Evolutionary conservation across 2,113 vertebrate genomes (phyloP).

Genomic region (Cygnus atratus): DNA sequence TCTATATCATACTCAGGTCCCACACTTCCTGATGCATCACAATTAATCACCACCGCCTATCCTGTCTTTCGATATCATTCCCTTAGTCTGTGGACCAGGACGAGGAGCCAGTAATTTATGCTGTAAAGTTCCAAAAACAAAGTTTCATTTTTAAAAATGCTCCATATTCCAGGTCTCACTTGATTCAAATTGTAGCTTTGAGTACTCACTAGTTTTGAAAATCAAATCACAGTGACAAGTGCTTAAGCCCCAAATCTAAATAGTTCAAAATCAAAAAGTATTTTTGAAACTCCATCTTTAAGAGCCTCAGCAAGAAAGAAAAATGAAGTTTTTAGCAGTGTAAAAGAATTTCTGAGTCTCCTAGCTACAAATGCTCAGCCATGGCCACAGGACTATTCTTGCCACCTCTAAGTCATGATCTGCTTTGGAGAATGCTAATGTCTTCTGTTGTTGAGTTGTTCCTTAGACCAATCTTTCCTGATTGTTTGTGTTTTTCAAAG

Average conservation of each 20-base stretch:
- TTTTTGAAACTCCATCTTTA: neutral
- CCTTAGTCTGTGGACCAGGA: too few species aligned
- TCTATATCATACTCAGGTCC: too few species aligned
- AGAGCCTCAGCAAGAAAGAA: neutral
- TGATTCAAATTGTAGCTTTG: neutral
- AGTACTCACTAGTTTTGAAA: neutral
- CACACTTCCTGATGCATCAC: too few species aligned
- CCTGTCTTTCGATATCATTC: too few species aligned
- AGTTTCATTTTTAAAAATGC: neutral
- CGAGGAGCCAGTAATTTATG: neutral
- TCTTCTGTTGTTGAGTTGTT: neutral
- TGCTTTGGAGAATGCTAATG: neutral
- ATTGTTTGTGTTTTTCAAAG: slow-evolving; percentile 16
- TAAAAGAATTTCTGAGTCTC: neutral
- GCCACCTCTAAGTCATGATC: neutral
- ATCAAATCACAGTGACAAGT: neutral
- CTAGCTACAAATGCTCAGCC: neutral
- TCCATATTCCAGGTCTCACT: neutral
- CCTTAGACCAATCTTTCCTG: neutral
- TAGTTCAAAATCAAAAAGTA: neutral
- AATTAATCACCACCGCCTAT: too few species aligned
- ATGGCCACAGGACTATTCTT: neutral
- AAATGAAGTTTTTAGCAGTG: neutral
- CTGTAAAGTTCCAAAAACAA: neutral
- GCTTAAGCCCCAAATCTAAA: neutral